These are phyloP conservation scores for Diorhabda carinulata DNA, from an alignment of 1,140 invertebrate species.

Conservation along the genomic window DNA sequence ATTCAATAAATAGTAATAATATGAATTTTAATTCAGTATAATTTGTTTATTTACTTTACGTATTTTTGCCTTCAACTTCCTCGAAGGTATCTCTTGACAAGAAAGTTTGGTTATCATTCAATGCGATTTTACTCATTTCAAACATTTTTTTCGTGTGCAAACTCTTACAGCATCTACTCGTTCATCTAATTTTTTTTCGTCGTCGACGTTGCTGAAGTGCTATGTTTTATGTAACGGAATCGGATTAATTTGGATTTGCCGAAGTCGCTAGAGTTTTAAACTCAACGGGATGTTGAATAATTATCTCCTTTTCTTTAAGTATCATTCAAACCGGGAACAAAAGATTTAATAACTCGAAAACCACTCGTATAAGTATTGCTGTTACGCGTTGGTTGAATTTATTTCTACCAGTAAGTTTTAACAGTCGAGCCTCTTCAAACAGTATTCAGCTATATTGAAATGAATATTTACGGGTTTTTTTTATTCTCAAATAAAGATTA, in stretches of 20 bases:
- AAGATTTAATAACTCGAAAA: neutral
- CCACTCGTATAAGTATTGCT: neutral
- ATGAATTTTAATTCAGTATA: too few relatives aligned
- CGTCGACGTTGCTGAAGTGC: neutral
- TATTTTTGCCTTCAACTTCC: too few relatives aligned
- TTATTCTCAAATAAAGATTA: too few relatives aligned
- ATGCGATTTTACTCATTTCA: too few relatives aligned
- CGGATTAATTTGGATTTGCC: neutral
- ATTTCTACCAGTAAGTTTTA: too few relatives aligned
- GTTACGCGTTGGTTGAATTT: neutral
- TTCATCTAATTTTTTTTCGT: neutral
- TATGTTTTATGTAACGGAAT: conserved; percentile 2
- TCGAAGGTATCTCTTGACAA: too few relatives aligned
- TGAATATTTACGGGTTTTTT: too few relatives aligned
- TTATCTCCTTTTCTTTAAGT: neutral
- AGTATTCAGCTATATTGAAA: too few relatives aligned
- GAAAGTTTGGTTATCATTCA: too few relatives aligned
- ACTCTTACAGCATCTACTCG: neutral
- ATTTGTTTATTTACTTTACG: too few relatives aligned
- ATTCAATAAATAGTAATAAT: too few relatives aligned
- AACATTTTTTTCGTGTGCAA: neutral
- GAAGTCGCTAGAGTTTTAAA: neutral
- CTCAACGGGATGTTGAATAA: conserved; percentile 2
- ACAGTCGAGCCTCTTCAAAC: too few relatives aligned
- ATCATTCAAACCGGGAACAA: neutral